Percentiles rank a stretch among this genome's conserved stretches.
Evolutionary conservation across 2,113 vertebrate genomes (phyloP).

Genomic region (Phalacrocorax carbo): DNA sequence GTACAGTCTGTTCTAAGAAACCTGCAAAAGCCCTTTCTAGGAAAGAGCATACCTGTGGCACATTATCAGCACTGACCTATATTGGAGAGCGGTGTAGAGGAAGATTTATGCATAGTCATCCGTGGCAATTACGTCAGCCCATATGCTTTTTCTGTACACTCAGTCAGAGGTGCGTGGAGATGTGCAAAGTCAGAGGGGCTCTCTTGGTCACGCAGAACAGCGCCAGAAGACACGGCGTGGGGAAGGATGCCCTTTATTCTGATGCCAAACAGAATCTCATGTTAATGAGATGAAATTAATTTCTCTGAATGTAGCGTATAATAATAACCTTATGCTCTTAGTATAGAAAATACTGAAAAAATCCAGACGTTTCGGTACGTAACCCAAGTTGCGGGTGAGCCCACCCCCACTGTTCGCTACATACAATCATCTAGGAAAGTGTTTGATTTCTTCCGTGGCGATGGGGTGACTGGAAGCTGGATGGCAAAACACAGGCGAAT

Average conservation of each 20-base stretch:
- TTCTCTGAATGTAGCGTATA: rapidly evolving
- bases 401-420: neutral
- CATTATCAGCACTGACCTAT: neutral
- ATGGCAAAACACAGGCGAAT: neutral
- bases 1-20: neutral
- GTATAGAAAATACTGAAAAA: neutral
- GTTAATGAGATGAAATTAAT: neutral
- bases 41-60: neutral
- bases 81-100: neutral
- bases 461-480: neutral
- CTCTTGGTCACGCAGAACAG: neutral
- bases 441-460: neutral
- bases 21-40: neutral
- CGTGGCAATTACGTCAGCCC: neutral
- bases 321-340: neutral
- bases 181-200: neutral
- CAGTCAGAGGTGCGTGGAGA: neutral
- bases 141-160: neutral
- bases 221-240: rapidly evolving
- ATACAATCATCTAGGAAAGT: neutral
- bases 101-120: neutral
- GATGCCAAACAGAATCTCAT: neutral
- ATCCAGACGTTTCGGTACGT: neutral
- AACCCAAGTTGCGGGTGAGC: neutral
- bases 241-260: neutral